phyloP scores from a whole-genome alignment of 2,797 vertebrate species.

The Setipinna tenuifilis region DNA sequence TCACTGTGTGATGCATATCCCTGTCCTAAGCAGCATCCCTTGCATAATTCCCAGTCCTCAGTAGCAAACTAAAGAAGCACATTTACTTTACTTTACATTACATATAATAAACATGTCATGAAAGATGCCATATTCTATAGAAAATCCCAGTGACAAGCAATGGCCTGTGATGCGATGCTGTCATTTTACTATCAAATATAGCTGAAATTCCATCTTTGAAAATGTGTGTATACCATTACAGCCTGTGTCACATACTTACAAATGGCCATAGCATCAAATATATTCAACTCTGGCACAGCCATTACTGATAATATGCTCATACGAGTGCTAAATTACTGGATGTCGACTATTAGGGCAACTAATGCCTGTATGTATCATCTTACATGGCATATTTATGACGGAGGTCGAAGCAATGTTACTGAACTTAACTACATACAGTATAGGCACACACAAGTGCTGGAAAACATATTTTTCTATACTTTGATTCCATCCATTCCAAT shows the following conservation, averaged over 20 bases:
- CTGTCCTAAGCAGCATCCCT: too few relatives aligned
- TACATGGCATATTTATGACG: background rate
- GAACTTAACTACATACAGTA: background rate
- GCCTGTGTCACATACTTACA: background rate
- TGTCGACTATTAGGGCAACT: background rate
- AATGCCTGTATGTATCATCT: background rate
- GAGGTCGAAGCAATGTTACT: background rate
- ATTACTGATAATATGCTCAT: background rate
- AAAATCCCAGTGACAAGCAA: background rate
- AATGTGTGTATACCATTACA: background rate
- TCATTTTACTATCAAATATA: background rate
- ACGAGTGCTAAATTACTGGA: constrained; percentile 14
- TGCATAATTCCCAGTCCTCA: background rate
- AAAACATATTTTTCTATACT: background rate
- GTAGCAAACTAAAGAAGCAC: background rate
- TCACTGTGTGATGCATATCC: background rate
- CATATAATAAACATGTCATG: background rate
- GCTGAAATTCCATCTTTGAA: background rate
- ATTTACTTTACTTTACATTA: background rate
- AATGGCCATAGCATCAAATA: background rate
- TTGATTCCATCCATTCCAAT: background rate
- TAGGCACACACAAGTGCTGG: background rate
- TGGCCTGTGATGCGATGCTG: background rate
- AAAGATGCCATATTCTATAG: background rate
- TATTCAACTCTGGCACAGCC: background rate